A percentile compares a stretch with the other conserved stretches of the same genome.
Conservation (phyloP, 2,888 invertebrate species). For the Malthinus flaveolus region DNA sequence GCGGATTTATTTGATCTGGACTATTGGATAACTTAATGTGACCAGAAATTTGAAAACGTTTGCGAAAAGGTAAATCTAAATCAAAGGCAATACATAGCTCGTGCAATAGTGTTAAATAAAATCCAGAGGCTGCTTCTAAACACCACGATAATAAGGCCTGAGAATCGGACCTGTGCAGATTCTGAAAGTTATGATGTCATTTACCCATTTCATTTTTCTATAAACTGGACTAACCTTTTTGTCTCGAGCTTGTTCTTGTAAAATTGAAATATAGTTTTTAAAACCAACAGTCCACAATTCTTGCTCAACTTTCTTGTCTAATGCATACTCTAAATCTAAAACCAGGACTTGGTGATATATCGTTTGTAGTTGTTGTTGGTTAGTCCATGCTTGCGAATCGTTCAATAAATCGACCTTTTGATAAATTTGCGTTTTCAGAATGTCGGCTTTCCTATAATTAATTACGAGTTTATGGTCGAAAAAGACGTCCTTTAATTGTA, state of each 20-base stretch:
- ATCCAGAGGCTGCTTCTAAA: slow-evolving; percentile 82
- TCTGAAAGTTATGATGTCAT: slow-evolving; percentile 56
- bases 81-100: slow-evolving; percentile 82
- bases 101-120: slow-evolving; percentile 79
- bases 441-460: slow-evolving; percentile 69
- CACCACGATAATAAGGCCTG: slow-evolving; percentile 80
- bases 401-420: slow-evolving; percentile 62
- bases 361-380: slow-evolving; percentile 60
- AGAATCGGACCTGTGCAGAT: slow-evolving; percentile 72
- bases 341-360: slow-evolving; percentile 74
- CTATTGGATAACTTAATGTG: slow-evolving; percentile 39
- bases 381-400: slow-evolving; percentile 51
- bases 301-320: slow-evolving; percentile 88
- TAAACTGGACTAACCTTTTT: slow-evolving; percentile 67
- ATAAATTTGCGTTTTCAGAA: slow-evolving; percentile 69
- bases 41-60: slow-evolving; percentile 52
- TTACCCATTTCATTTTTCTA: background rate
- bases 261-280: slow-evolving; percentile 80
- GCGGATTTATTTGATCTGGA: slow-evolving; percentile 49
- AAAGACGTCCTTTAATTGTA: slow-evolving; percentile 24
- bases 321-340: slow-evolving; percentile 80
- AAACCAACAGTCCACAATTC: slow-evolving; percentile 89
- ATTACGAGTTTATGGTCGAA: slow-evolving; percentile 1
- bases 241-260: slow-evolving; percentile 78
- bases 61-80: slow-evolving; percentile 76